These are phyloP conservation scores for Thalassoma bifasciatum DNA, from an alignment of 2,113 vertebrate genomes.

Conservation along the genomic window DNA sequence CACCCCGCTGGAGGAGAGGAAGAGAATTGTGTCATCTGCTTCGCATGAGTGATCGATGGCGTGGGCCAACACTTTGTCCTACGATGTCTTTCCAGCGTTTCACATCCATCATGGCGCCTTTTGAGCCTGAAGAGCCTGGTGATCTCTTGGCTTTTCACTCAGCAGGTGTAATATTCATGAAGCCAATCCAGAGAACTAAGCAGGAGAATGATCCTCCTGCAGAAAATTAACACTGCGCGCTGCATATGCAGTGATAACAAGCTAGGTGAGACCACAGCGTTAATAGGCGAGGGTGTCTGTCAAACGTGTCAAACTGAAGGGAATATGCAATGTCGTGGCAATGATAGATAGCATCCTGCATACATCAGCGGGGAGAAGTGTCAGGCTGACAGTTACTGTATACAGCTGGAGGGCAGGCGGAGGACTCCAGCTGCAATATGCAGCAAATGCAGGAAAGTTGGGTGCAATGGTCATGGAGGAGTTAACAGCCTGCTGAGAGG, in stretches of 20 bases:
- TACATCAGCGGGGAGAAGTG: slow-evolving; percentile 43
- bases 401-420: slow-evolving; percentile 66
- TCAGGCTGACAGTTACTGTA: slow-evolving; percentile 61
- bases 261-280: slow-evolving; percentile 49
- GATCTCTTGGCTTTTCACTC: slow-evolving; percentile 41
- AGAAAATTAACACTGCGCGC: background rate
- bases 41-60: slow-evolving; percentile 72
- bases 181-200: background rate
- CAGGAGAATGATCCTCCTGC: slow-evolving; percentile 7
- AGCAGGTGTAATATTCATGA: slow-evolving; percentile 43
- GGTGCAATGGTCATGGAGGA: slow-evolving; percentile 41
- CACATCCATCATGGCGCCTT: slow-evolving; percentile 66
- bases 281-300: slow-evolving; percentile 65
- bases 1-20: slow-evolving; percentile 38
- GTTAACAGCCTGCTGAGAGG: slow-evolving; percentile 20
- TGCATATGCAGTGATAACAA: slow-evolving; percentile 56
- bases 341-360: slow-evolving; percentile 71
- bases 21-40: slow-evolving; percentile 71
- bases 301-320: slow-evolving; percentile 61
- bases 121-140: slow-evolving; percentile 34
- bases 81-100: slow-evolving; percentile 70
- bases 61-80: slow-evolving; percentile 72
- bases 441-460: slow-evolving; percentile 54
- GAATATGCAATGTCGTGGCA: slow-evolving; percentile 60
- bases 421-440: slow-evolving; percentile 57